Conservation (phyloP, 2,888 invertebrate genomes). For the Nineta flava region DNA sequence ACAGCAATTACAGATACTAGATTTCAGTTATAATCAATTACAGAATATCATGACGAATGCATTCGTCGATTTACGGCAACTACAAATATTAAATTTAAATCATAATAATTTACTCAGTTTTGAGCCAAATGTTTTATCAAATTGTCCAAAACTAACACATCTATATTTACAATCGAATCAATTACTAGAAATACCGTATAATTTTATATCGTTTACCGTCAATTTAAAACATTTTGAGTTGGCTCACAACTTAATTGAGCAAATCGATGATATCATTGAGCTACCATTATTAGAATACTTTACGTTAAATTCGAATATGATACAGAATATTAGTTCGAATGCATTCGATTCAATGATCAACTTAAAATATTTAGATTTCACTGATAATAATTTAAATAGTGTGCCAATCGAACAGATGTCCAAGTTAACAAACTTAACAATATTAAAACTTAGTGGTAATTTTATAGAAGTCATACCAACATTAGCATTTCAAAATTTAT, state of each 20-base stretch:
- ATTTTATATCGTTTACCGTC: slow-evolving; percentile 47
- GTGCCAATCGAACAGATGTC: slow-evolving; percentile 63
- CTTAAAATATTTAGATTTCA: slow-evolving; percentile 56
- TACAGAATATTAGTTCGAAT: slow-evolving; percentile 51
- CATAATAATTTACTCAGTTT: slow-evolving; percentile 61
- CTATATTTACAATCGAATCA: slow-evolving; percentile 66
- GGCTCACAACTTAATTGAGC: slow-evolving; percentile 62
- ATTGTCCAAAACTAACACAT: slow-evolving; percentile 49
- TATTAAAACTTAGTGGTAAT: slow-evolving; percentile 64
- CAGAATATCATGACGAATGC: slow-evolving; percentile 54
- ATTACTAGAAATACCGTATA: slow-evolving; percentile 57
- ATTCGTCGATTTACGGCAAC: slow-evolving; percentile 58
- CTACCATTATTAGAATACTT: slow-evolving; percentile 54
- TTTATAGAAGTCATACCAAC: slow-evolving; percentile 55
- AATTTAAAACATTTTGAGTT: slow-evolving; percentile 58
- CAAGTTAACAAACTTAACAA: slow-evolving; percentile 58
- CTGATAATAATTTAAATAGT: slow-evolving; percentile 65
- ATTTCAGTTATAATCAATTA: slow-evolving; percentile 65
- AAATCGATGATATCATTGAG: slow-evolving; percentile 53
- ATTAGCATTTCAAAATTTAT: slow-evolving; percentile 69
- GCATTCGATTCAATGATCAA: slow-evolving; percentile 60
- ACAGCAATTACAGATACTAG: slow-evolving; percentile 45
- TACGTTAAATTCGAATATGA: slow-evolving; percentile 59
- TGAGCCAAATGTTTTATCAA: slow-evolving; percentile 52
- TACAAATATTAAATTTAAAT: slow-evolving; percentile 59